These are phyloP conservation scores for Hydroisotoma schaefferi DNA, from an alignment of 2,888 invertebrate species.

Conservation along the genomic window DNA sequence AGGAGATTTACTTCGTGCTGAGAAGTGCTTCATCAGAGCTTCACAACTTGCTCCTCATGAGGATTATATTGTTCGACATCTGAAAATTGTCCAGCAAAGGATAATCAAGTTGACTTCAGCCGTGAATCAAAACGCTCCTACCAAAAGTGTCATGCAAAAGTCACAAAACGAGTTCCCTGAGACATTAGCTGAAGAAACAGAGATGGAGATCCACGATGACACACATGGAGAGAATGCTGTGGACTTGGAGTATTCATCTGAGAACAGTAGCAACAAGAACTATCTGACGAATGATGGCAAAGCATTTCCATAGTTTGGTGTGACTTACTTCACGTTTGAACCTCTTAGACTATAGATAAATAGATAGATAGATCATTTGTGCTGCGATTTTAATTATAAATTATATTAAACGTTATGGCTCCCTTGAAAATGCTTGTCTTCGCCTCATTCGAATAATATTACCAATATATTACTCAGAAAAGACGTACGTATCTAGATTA, in stretches of 20 bases:
- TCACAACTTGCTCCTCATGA: conserved; percentile 80
- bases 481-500: too few species aligned
- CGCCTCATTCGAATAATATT: too few species aligned
- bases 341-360: neutral
- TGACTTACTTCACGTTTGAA: too few species aligned
- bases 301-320: conserved; percentile 27
- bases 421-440: too few species aligned
- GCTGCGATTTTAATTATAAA: too few species aligned
- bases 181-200: conserved; percentile 4
- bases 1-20: conserved; percentile 78
- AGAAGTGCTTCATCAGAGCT: conserved; percentile 76
- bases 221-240: conserved; percentile 13
- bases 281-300: conserved; percentile 38
- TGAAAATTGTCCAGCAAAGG: conserved; percentile 78
- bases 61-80: conserved; percentile 84
- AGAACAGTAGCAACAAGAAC: conserved; percentile 37
- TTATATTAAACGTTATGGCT: too few species aligned
- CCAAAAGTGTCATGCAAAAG: conserved; percentile 28
- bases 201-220: conserved; percentile 6
- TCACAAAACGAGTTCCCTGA: conserved; percentile 25
- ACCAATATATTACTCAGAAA: too few species aligned
- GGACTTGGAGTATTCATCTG: conserved; percentile 33
- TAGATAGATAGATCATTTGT: too few species aligned
- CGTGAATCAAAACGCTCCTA: conserved; percentile 29
- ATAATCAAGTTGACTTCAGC: conserved; percentile 51